Conservation (phyloP, 2,113 vertebrate genomes). For the Athene cunicularia region DNA sequence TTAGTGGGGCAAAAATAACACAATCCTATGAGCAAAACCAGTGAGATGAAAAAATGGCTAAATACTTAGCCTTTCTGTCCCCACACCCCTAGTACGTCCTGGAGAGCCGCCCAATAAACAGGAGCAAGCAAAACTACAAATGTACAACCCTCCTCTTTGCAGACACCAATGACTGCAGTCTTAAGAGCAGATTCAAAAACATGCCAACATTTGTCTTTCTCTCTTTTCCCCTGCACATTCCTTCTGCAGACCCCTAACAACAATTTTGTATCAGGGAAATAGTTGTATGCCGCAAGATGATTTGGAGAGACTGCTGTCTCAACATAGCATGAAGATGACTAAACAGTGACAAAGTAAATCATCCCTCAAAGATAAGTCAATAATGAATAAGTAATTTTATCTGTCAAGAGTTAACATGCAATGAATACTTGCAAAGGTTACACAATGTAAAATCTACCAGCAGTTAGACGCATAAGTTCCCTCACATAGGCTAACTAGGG, state of each 20-base stretch:
- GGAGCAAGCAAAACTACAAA: not conserved
- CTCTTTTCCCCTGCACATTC: not conserved
- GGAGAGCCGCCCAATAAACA: not conserved
- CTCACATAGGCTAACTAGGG: not conserved
- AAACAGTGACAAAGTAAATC: conserved; percentile 44
- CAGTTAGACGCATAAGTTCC: not conserved
- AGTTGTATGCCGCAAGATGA: not conserved
- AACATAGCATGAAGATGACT: not conserved
- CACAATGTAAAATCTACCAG: conserved; percentile 19
- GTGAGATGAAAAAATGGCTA: not conserved
- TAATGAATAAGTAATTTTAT: conserved; percentile 36
- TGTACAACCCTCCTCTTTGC: not conserved
- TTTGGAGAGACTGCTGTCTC: not conserved
- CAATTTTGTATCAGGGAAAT: not conserved
- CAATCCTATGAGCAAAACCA: not conserved
- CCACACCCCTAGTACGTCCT: not conserved
- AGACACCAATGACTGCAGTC: not conserved
- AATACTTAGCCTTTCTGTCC: not conserved
- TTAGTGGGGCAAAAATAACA: not conserved
- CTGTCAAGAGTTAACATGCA: conserved; percentile 45
- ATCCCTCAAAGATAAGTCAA: conserved; percentile 32
- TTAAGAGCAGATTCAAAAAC: not conserved
- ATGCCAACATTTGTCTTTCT: not conserved
- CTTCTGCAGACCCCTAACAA: not conserved
- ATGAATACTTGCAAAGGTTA: conserved; percentile 38